Base-by-base conservation (phyloP, 2,888 invertebrate genomes). In the Caenorhabditis uteleia region DNA sequence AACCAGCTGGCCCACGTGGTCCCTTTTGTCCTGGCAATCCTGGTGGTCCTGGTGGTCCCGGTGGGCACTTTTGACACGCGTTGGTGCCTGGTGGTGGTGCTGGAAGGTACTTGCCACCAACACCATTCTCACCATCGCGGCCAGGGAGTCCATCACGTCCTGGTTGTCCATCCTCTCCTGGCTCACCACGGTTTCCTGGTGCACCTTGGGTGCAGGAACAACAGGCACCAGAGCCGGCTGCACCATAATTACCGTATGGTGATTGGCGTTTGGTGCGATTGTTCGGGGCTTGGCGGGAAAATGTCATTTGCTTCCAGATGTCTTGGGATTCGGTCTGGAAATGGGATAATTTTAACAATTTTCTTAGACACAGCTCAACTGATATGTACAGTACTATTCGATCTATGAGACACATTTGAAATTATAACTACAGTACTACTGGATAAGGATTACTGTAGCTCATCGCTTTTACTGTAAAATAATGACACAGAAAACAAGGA, bases 131-230 rank as follows among this genome's bases (percentile, higher is more conserved):
- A n/a, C 73, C 70, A 39, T 62, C 59, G n/a, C 64, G 42, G 26
- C 74, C 74, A 6, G 68, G 71, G 18, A 53, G 47, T 3, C 74
- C 76, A 26, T 76, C 70, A 12, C 59, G 45, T 42, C 76, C 75
- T 10, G 68, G 68, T 21, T 70, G 64, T 49, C 75, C 75, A 26
- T 73, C 70, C 7, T 67, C 57, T 59, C 79, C 79, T 3, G 74
- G 48, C 1, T 55, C 21, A 34, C 80, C 80, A 14, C 79, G 73
- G 10, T 75, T 70, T 6, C 80, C 80, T 1, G 79, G 71, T 1
- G 70, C 33, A 29, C 82, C 82, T 53, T 82, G 82, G 18, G 71
- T 77, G 49, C 82, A 82, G 12, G 80, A 75, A 54, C 82, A 82
- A 51, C 82, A 80, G 1, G 80, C 60, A 2, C 79, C 76, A 36